Base-by-base conservation (phyloP, 2,888 invertebrate genomes). In the Drosophila borborema region DNA sequence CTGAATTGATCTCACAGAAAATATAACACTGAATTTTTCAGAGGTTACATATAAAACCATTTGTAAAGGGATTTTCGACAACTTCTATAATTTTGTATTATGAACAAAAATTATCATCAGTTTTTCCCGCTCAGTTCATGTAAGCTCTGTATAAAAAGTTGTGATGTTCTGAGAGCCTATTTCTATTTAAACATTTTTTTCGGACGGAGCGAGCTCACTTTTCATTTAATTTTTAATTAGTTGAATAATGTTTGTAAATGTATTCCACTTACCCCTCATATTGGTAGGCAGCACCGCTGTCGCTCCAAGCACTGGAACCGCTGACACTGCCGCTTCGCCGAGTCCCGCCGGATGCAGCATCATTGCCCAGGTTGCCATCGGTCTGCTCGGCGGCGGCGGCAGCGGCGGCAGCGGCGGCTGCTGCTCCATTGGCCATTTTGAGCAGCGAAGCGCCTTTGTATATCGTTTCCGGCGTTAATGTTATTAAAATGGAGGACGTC, bases 381-480 rank as follows among this genome's bases (percentile, higher is more conserved):
- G 16, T 38, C 10, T 49, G 56, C 9, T 65, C 48, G 36, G 51
- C 46, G 14, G 58, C 49, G 20, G 56, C 64, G n/a, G 65, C 81
- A 16, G 55, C 64, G n/a, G 65, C 48, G 36, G 51, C 46, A 10
- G 58, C 49, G 20, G 56, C 64, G 18, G 65, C 38, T 14, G 38
- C 38, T 2, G 38, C 81, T 56, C 90, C 89, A 36, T 89, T 82
- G 63, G 91, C 87, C 72, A 91, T 87, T 88, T 93, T 93, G 70
- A 93, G 77, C 59, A 91, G 70, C 45, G 93, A 93, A 54, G 93
- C 92, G 48, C 93, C 93, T 86, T 93, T 93, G 89, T 93, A 93
- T 81, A 93, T 91, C 69, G 93, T 93, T 86, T 92, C 92, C 72
- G 93, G 93, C 81, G 92, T 92, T 90, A 93, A 92, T 87, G 93